Evolutionary conservation across 2,888 invertebrate species (phyloP).

Genomic region (Noctua comes): DNA sequence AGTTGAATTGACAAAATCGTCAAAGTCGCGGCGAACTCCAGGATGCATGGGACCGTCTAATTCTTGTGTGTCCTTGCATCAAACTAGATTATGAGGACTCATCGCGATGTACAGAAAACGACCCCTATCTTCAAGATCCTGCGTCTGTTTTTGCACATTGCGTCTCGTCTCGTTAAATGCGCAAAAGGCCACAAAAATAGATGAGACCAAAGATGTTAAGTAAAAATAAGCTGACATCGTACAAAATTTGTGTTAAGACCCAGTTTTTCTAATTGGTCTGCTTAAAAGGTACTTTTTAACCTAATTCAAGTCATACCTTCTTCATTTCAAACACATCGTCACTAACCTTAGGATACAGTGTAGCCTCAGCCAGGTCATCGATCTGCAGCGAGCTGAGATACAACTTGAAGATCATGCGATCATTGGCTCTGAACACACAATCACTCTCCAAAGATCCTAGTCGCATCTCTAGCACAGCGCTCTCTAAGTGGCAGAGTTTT

Average conservation of each 20-base stretch:
- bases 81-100: too few species aligned
- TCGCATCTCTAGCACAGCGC: conserved; percentile 92
- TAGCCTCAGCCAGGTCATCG: conserved; percentile 93
- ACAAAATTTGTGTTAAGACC: not conserved
- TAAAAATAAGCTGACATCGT: not conserved
- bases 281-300: not conserved
- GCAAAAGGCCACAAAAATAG: not conserved
- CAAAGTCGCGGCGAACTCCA: not conserved
- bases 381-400: conserved; percentile 92
- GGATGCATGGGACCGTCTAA: not conserved
- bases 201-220: not conserved
- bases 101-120: too few species aligned
- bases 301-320: not conserved
- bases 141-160: too few species aligned
- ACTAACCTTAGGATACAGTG: conserved; percentile 93
- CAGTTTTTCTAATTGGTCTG: not conserved
- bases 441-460: conserved; percentile 93
- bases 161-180: not conserved
- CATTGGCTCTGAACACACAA: conserved; percentile 94
- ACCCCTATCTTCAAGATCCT: too few species aligned
- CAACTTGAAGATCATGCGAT: conserved; percentile 93
- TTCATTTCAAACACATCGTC: not conserved
- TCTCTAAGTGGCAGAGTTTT: conserved; percentile 93
- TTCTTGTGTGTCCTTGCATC: not conserved
- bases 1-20: not conserved